phyloP scores from a whole-genome alignment of 1,140 invertebrate species.

The Matsumurasca onukii region DNA sequence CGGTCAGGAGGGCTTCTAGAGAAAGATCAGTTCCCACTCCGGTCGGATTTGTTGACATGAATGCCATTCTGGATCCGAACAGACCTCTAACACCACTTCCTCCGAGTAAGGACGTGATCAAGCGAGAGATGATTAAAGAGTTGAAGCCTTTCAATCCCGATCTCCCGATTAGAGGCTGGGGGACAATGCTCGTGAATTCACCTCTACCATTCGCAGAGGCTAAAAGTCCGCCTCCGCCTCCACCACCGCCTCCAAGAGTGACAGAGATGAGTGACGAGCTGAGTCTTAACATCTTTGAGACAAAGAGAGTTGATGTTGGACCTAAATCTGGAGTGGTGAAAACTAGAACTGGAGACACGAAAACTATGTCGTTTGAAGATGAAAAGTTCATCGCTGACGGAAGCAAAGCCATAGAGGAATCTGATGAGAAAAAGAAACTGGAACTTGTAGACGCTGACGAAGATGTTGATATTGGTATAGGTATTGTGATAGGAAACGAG shows the following conservation, averaged over 20 bases:
- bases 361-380: constrained; percentile 10
- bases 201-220: constrained; percentile 18
- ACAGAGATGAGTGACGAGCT: constrained; percentile 28
- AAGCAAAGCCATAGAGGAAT: not conserved
- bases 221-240: constrained; percentile 11
- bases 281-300: constrained; percentile 12
- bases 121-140: constrained; percentile 21
- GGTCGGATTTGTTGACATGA: constrained; percentile 13
- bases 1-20: not conserved
- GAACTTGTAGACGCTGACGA: not conserved
- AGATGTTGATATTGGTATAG: constrained; percentile 8
- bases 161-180: constrained; percentile 4
- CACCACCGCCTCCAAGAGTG: constrained; percentile 20
- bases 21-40: constrained; percentile 11
- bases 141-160: constrained; percentile 21
- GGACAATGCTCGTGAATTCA: constrained; percentile 17
- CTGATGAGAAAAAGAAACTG: not conserved
- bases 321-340: constrained; percentile 10
- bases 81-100: constrained; percentile 22
- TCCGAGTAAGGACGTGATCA: constrained; percentile 1
- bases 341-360: constrained; percentile 16
- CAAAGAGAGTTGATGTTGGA: constrained; percentile 20
- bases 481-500: not conserved
- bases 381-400: constrained; percentile 18
- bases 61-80: constrained; percentile 10